These are phyloP conservation scores for Cheilosia soror DNA, from an alignment of 2,888 invertebrate genomes.

Conservation along the genomic window DNA sequence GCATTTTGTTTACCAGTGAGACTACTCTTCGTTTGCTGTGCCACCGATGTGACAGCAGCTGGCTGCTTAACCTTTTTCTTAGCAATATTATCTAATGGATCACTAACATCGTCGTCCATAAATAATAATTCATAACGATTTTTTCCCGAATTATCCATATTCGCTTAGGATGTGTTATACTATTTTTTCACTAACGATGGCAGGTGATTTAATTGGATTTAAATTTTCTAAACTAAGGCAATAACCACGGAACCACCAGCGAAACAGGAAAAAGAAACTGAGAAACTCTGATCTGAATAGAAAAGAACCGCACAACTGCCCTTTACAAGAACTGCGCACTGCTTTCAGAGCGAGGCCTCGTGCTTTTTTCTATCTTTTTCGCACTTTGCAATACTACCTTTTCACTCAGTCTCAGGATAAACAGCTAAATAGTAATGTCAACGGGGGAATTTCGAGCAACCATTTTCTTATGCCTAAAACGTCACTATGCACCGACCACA, in stretches of 20 bases:
- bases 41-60: conserved; percentile 74
- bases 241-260: conserved; percentile 52
- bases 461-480: too few species aligned
- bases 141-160: conserved; percentile 83
- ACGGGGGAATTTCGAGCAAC: too few species aligned
- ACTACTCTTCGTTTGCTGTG: conserved; percentile 45
- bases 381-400: too few species aligned
- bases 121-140: conserved; percentile 84
- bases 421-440: too few species aligned
- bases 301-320: conserved; percentile 14
- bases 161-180: conserved; percentile 56
- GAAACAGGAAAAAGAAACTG: conserved; percentile 72
- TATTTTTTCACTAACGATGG: conserved; percentile 59
- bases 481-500: too few species aligned
- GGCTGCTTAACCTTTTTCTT: conserved; percentile 80
- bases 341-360: too few species aligned
- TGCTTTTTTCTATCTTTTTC: too few species aligned
- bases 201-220: conserved; percentile 70
- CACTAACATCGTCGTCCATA: conserved; percentile 84
- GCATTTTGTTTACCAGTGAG: conserved; percentile 75
- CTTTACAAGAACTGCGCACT: too few species aligned
- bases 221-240: conserved; percentile 42
- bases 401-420: too few species aligned
- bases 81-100: conserved; percentile 83
- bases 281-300: conserved; percentile 12